Conservation (phyloP, 2,888 invertebrate genomes). For the Cenopis cana region DNA sequence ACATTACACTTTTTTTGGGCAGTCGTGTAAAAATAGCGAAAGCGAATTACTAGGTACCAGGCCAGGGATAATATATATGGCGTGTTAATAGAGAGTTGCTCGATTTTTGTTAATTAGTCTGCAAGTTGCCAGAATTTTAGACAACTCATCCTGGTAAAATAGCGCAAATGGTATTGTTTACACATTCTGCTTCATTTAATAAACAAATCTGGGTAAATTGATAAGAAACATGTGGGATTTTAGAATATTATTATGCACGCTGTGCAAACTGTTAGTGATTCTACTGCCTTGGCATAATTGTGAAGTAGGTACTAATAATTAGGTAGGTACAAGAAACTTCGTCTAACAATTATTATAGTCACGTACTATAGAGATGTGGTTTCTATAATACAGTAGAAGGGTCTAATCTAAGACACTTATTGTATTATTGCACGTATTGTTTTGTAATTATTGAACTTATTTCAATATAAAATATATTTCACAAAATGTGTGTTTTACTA, state of each 20-base stretch:
- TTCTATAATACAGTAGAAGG: conserved; percentile 23
- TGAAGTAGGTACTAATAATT: conserved; percentile 1
- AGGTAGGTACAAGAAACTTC: conserved; percentile 14
- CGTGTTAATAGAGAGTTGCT: not conserved
- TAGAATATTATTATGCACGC: conserved; percentile 4
- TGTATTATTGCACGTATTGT: conserved; percentile 21
- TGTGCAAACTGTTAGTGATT: conserved; percentile 29
- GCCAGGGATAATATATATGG: not conserved
- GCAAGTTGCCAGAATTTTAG: not conserved
- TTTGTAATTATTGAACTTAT: conserved; percentile 15
- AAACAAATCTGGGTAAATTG: not conserved
- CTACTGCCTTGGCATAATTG: conserved; percentile 28
- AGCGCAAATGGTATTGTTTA: not conserved
- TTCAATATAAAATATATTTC: conserved; percentile 18
- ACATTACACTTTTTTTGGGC: too few relatives aligned
- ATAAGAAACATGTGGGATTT: not conserved
- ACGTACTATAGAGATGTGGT: conserved; percentile 12
- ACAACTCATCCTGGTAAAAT: too few relatives aligned
- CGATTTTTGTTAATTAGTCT: not conserved
- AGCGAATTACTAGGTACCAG: too few relatives aligned
- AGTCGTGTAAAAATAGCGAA: too few relatives aligned
- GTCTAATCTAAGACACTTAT: not conserved
- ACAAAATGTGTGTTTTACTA: not conserved
- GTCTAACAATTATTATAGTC: conserved; percentile 12
- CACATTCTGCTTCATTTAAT: not conserved